Evolutionary conservation across 2,888 invertebrate genomes (phyloP).

Genomic region (Glyphotaelius pellucidus): DNA sequence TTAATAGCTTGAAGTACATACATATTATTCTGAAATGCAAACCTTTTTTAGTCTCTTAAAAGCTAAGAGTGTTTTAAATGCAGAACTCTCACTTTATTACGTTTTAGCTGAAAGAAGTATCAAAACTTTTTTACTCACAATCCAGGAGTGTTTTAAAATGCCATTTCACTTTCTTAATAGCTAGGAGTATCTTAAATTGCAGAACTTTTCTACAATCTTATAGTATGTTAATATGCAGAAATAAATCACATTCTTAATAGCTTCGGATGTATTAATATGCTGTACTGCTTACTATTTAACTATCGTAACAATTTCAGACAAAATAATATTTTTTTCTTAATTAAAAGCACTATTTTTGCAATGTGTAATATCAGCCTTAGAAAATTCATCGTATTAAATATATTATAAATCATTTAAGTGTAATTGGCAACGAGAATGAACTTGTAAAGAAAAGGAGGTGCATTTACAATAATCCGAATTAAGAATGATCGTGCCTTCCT

Average conservation of each 20-base stretch:
- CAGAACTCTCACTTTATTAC: not conserved
- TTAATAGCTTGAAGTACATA: too few relatives aligned
- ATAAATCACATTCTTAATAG: not conserved
- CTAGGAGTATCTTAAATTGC: too few relatives aligned
- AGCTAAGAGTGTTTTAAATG: not conserved
- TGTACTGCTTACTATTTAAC: too few relatives aligned
- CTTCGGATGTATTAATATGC: too few relatives aligned
- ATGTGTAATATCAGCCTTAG: not conserved
- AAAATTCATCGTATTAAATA: not conserved
- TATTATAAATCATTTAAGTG: not conserved
- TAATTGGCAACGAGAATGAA: not conserved
- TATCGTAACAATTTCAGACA: not conserved
- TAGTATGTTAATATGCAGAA: not conserved
- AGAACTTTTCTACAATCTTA: too few relatives aligned
- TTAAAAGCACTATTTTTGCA: not conserved
- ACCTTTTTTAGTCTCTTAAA: not conserved
- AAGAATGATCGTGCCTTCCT: conserved; percentile 19
- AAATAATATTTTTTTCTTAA: not conserved
- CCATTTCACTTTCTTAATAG: not conserved
- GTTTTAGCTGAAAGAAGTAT: not conserved
- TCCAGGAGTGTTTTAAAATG: not conserved
- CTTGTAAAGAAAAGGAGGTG: conserved; percentile 2
- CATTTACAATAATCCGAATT: conserved; percentile 29
- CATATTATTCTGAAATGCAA: not conserved
- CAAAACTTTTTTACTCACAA: not conserved